These are phyloP conservation scores for Parnassius orleans DNA, from an alignment of 2,888 invertebrate genomes.

Conservation along the genomic window DNA sequence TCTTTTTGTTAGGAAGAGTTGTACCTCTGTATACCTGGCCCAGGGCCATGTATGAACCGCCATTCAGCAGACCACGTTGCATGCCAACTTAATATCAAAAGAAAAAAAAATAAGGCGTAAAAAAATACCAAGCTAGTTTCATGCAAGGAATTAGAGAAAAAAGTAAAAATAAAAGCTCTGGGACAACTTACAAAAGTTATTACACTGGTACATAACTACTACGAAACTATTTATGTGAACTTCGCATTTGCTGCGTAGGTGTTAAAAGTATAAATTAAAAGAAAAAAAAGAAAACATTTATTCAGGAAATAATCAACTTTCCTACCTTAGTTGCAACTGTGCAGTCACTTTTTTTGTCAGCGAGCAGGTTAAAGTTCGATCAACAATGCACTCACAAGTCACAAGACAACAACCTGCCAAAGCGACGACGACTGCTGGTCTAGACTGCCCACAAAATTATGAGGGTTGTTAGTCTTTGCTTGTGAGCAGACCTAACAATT, in stretches of 20 bases:
- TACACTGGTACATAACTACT: constrained; percentile 17
- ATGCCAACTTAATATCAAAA: constrained; percentile 72
- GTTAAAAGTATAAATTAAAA: constrained; percentile 17
- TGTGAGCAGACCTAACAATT: constrained; percentile 23
- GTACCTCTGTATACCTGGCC: constrained; percentile 84
- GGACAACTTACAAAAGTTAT: constrained; percentile 27
- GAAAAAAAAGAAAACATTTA: not conserved
- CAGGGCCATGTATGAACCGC: constrained; percentile 83
- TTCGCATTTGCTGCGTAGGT: constrained; percentile 21
- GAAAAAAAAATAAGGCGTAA: constrained; percentile 43
- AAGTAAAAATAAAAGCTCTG: constrained; percentile 25
- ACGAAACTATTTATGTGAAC: constrained; percentile 30
- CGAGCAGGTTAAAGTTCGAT: constrained; percentile 15
- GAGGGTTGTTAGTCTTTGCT: no score
- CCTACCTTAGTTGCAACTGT: constrained; percentile 27
- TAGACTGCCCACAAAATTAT: constrained; percentile 25
- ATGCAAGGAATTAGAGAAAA: constrained; percentile 28
- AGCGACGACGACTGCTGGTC: constrained; percentile 32
- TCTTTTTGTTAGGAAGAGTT: constrained; percentile 77
- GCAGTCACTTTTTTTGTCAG: constrained; percentile 20
- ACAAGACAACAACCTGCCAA: constrained; percentile 22
- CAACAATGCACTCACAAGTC: constrained; percentile 24
- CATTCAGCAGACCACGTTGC: constrained; percentile 81
- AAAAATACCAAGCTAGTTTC: constrained; percentile 35
- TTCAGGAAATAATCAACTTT: not conserved